Evolutionary conservation across 2,888 invertebrate genomes (phyloP), one percentile per base, ranked within the genome.

Genomic region (Lysandra coridon): DNA sequence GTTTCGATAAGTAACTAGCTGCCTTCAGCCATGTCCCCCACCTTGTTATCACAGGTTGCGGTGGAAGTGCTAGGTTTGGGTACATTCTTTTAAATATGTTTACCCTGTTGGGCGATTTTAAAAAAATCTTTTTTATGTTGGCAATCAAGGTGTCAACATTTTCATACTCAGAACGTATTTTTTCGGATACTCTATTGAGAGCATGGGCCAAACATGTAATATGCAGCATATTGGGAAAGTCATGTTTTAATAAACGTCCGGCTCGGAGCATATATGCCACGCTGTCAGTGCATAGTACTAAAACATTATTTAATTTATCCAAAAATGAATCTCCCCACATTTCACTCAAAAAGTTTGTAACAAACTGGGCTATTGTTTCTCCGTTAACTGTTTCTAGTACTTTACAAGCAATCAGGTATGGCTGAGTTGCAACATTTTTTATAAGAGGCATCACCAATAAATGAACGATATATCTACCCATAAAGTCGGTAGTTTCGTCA

Each of bases 1-100:
- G 60, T 60, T 60, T 60, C 4, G 60, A 17, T n/a, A n/a, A 60
- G 60, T 60, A 60, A 60, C 17, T n/a, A n/a, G 60, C 60, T n/a
- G n/a, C 60, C 60, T 60, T 60, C n/a, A 60, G n/a, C 60, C 60
- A 60, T 60, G 60, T 60, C 60, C 60, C 60, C 23, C 23, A 60
- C 60, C 60, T 60, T n/a, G 60, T 60, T n/a, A 60, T 60, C 17
- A 60, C 60, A n/a, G 60, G 60, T n/a, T 60, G 60, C 4, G n/a
- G n/a, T n/a, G n/a, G n/a, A 17, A 60, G n/a, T 17, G 60, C 17
- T 60, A n/a, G n/a, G 5, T 60, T 60, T 60, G 60, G 60, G n/a
- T 60, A n/a, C 60, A 60, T 17, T n/a, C n/a, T n/a, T n/a, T 60
- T 60, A 60, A 60, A 60, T n/a, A 60, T 60, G 14, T n/a, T 17